phyloP scores from a whole-genome alignment of 1,140 invertebrate species.

The Leptinotarsa defecta region DNA sequence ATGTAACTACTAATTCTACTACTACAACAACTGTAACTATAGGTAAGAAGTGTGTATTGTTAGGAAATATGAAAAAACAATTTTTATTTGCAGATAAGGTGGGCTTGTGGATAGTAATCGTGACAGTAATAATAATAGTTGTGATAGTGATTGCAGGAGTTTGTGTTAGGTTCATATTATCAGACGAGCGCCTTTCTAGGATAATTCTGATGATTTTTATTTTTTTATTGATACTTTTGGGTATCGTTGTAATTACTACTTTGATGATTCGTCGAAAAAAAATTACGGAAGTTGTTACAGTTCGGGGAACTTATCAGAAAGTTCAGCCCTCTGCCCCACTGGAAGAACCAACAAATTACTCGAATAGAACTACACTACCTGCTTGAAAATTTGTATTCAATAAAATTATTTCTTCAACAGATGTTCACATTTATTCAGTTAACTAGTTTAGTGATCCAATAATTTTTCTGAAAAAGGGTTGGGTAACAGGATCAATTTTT shows the following conservation, averaged over 20 bases:
- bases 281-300: background rate
- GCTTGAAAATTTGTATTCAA: background rate
- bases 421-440: too few relatives aligned
- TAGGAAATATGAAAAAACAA: background rate
- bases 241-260: background rate
- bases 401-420: too few relatives aligned
- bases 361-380: slow-evolving; percentile 17
- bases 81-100: slow-evolving; percentile 20
- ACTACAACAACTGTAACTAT: slow-evolving; percentile 13
- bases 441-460: too few relatives aligned
- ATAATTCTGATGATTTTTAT: slow-evolving; percentile 19
- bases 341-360: slow-evolving; percentile 7
- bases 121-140: slow-evolving; percentile 11
- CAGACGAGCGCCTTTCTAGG: background rate
- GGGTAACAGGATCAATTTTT: too few relatives aligned
- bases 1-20: background rate
- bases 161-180: slow-evolving; percentile 9
- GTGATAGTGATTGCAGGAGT: slow-evolving; percentile 12
- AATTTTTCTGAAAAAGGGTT: too few relatives aligned
- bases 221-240: slow-evolving; percentile 9
- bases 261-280: slow-evolving; percentile 4
- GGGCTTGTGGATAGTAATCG: slow-evolving; percentile 17
- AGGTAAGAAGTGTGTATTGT: too few relatives aligned
- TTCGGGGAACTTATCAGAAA: background rate
- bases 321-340: slow-evolving; percentile 13